These are phyloP conservation scores for Phaonia tiefii DNA, from an alignment of 2,888 invertebrate genomes.

Conservation along the genomic window DNA sequence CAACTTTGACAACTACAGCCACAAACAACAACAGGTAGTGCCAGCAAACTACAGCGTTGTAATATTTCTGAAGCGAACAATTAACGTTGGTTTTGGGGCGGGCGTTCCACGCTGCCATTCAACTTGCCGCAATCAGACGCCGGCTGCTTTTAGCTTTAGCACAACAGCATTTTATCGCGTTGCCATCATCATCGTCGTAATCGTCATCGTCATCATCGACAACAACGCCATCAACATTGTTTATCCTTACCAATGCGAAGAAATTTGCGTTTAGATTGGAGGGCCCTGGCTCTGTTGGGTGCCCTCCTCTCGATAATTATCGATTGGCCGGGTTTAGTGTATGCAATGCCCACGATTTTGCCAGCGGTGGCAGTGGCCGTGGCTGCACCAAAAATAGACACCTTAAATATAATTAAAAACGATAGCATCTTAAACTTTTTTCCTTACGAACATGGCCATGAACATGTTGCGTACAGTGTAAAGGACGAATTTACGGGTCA, in stretches of 20 bases:
- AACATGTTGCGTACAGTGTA: constrained; percentile 16
- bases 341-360: constrained; percentile 76
- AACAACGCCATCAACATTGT: constrained; percentile 53
- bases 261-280: constrained; percentile 78
- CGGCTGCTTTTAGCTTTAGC: no score
- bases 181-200: constrained; percentile 14
- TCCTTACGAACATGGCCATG: constrained; percentile 38
- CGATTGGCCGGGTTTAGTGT: constrained; percentile 76
- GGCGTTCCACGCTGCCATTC: constrained; percentile 16
- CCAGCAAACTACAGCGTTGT: constrained; percentile 8
- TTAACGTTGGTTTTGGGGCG: constrained; percentile 45
- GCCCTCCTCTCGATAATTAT: constrained; percentile 80
- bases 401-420: constrained; percentile 62
- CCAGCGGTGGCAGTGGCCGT: constrained; percentile 56
- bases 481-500: constrained; percentile 46
- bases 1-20: constrained; percentile 24
- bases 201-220: constrained; percentile 31
- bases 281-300: constrained; percentile 81
- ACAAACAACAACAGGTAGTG: constrained; percentile 11
- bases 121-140: neutral
- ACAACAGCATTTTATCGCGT: no score
- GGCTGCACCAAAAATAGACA: constrained; percentile 44
- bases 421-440: constrained; percentile 54
- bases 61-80: constrained; percentile 35
- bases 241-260: constrained; percentile 78